Base-by-base conservation (phyloP, 2,797 vertebrate genomes). In the Babyrousa celebensis region DNA sequence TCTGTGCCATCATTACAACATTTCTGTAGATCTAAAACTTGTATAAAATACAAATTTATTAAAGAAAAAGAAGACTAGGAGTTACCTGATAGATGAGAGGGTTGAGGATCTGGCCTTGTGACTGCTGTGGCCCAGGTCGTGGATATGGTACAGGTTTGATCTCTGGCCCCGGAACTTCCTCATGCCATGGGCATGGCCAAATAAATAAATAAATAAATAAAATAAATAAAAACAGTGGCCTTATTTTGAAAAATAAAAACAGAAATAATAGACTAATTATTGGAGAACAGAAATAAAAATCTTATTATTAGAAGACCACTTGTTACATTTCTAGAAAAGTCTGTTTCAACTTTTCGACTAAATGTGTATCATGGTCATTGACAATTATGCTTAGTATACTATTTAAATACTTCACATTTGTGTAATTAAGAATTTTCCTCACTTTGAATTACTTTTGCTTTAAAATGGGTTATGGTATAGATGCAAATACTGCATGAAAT, bases 281-380 rank as follows among this genome's bases (percentile, higher is more conserved):
- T 48, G 43, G 43, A 48, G 43, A 48, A 48, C 43, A 48, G 43
- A 48, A 48, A 48, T 48, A 48, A 48, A 48, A 48, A 48, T 7
- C 43, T 21, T 92, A 21, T 91, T 23, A 75, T 23, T 89, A 15
- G 54, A 95, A 87, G 43, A 58, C 21, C 16, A 85, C 56, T 72
- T 65, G n/a, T 60, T 90, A 54, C 9, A 85, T 48, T 89, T 82
- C 75, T 16, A 70, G 52, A 94, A 75, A 94, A 75, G 85, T 92
- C 27, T 75, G 43, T 75, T 88, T 90, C 12, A 92, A 79, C 16
- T 71, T 95, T 89, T 87, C 93, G 0, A 92, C 48, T 84, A 74
- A 85, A 90, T 15, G n/a, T 43, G 29, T 68, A 63, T 56, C 48
- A 78, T 89, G 20, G 18, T 56, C 48, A 12, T 68, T 95, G 77